Percentiles rank a stretch among this genome's conserved stretches.
phyloP scores from a whole-genome alignment of 1,140 invertebrate genomes.

The Trichogramma pretiosum region DNA sequence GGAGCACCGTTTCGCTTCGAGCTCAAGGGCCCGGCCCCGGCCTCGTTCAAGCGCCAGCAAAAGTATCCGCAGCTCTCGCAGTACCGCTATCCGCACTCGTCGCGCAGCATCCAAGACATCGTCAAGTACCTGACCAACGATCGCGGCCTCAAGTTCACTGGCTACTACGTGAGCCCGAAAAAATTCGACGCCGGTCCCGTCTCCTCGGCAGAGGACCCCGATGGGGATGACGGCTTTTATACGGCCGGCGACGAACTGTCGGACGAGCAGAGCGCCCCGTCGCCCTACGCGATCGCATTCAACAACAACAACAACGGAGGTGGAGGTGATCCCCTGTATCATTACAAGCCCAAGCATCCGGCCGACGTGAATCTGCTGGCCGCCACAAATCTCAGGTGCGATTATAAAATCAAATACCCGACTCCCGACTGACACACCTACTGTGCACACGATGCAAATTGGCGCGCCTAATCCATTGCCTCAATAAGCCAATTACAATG shows the following conservation, averaged over 20 bases:
- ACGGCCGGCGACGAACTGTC: constrained; percentile 25
- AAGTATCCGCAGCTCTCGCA: constrained; percentile 43
- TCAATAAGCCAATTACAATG: too few relatives aligned
- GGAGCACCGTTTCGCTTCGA: constrained; percentile 35
- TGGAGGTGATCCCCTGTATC: constrained; percentile 47
- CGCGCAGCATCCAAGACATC: constrained; percentile 47
- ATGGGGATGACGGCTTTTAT: constrained; percentile 25
- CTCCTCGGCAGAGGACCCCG: constrained; percentile 25
- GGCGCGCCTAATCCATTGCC: too few relatives aligned
- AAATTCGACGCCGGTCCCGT: constrained; percentile 31
- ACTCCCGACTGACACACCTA: too few relatives aligned
- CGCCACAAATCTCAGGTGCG: constrained; percentile 38
- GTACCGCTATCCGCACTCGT: constrained; percentile 38
- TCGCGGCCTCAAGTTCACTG: constrained; percentile 38
- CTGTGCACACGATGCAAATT: too few relatives aligned
- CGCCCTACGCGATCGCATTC: constrained; percentile 14
- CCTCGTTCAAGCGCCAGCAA: constrained; percentile 32
- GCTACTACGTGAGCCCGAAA: constrained; percentile 37
- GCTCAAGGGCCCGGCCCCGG: constrained; percentile 32
- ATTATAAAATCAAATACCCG: too few relatives aligned
- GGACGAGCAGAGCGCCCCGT: constrained; percentile 22
- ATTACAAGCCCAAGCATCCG: constrained; percentile 47
- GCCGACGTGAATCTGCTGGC: constrained; percentile 48
- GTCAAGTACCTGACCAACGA: constrained; percentile 41
- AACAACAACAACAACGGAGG: too few relatives aligned